Evolutionary conservation across 2,888 invertebrate genomes (phyloP).

Genomic region (Amblyjoppa proteus): DNA sequence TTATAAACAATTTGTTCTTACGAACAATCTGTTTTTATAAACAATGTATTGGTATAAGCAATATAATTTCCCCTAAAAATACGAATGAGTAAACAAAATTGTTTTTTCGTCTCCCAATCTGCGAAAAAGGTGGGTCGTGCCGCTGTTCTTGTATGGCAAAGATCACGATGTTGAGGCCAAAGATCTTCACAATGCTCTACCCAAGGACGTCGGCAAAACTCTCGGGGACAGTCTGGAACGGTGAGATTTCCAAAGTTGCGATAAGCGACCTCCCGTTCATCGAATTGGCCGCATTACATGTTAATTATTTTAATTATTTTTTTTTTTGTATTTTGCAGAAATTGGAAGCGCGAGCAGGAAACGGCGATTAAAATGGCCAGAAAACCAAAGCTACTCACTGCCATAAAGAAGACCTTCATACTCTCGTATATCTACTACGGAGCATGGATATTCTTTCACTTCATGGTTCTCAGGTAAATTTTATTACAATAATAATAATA

Average conservation of each 20-base stretch:
- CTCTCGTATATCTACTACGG: constrained; percentile 88
- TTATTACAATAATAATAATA: neutral
- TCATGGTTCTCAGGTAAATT: constrained; percentile 86
- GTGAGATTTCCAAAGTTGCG: constrained; percentile 76
- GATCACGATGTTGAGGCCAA: constrained; percentile 88
- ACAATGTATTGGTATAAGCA: too few species aligned
- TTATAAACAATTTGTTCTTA: too few species aligned
- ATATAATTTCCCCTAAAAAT: neutral
- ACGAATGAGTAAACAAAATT: neutral
- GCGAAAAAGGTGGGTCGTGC: constrained; percentile 88
- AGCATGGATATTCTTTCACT: constrained; percentile 86
- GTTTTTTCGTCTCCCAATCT: neutral
- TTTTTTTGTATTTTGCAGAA: constrained; percentile 77
- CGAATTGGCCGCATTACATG: too few species aligned
- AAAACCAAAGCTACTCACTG: constrained; percentile 88
- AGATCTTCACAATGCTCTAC: constrained; percentile 89
- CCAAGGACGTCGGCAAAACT: constrained; percentile 88
- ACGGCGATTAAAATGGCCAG: constrained; percentile 85
- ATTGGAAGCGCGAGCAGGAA: constrained; percentile 88
- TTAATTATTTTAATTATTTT: too few species aligned
- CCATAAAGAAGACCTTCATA: constrained; percentile 88
- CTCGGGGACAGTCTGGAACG: constrained; percentile 89
- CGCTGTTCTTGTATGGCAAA: constrained; percentile 88
- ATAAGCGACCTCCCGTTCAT: neutral
- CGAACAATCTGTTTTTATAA: too few species aligned